Percentiles rank a stretch among this genome's conserved stretches.
Conservation (phyloP, 2,797 vertebrate genomes). For the Argya squamiceps region DNA sequence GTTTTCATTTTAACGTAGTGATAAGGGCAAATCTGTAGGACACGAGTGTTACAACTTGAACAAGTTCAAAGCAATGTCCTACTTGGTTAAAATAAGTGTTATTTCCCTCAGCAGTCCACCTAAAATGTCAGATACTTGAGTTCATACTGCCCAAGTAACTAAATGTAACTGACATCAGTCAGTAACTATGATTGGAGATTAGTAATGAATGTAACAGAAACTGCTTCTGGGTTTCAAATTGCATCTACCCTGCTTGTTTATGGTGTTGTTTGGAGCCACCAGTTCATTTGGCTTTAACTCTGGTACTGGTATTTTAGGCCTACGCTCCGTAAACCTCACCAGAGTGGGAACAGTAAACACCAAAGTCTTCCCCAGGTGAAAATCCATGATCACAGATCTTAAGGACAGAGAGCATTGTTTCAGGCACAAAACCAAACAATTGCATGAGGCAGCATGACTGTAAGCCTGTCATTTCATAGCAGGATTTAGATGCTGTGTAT, state of each 20-base stretch:
- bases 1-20: background rate
- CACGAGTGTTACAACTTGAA: background rate
- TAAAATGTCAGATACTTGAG: background rate
- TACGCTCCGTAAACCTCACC: background rate
- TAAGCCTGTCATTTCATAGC: background rate
- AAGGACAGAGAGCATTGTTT: background rate
- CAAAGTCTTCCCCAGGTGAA: background rate
- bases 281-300: background rate
- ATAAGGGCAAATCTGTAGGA: background rate
- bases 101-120: background rate
- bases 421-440: background rate
- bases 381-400: background rate
- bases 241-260: background rate
- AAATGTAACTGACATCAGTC: background rate
- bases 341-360: background rate
- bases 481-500: fast-evolving
- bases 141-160: background rate
- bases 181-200: background rate
- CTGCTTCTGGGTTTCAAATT: background rate
- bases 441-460: background rate
- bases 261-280: background rate
- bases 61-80: background rate
- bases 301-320: background rate
- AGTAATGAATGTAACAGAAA: background rate
- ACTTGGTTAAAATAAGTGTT: background rate